Conservation (phyloP, 2,797 vertebrate genomes). For the Pipistrellus nathusii region DNA sequence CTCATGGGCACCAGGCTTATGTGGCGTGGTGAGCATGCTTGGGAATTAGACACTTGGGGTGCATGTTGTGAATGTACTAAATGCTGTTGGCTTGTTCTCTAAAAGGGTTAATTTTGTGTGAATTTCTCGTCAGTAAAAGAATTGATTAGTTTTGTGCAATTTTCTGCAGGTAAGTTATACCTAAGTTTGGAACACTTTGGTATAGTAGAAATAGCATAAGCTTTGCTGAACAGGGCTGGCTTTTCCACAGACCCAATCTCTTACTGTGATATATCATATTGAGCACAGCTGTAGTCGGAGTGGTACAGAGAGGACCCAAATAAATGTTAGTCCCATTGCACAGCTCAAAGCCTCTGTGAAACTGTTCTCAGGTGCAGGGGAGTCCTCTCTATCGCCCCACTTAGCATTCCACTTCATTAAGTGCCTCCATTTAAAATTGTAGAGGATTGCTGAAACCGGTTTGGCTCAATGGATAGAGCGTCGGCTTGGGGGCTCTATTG, state of each 20-base stretch:
- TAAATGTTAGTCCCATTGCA: neutral
- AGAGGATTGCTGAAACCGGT: too few relatives aligned
- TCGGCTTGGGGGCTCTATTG: too few relatives aligned
- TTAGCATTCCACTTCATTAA: neutral
- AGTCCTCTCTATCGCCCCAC: neutral
- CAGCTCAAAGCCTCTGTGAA: neutral
- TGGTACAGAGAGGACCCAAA: neutral
- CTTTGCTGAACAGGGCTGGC: neutral
- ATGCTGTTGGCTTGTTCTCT: neutral
- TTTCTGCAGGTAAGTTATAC: constrained; percentile 35
- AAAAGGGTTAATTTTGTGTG: neutral
- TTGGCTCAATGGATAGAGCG: too few relatives aligned
- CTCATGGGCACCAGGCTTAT: neutral
- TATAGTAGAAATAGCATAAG: neutral
- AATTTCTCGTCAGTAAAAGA: constrained; percentile 51
- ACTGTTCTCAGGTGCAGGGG: neutral
- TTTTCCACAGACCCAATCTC: constrained; percentile 16
- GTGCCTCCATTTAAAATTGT: neutral
- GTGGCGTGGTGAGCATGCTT: neutral
- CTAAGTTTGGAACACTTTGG: neutral
- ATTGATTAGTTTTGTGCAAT: constrained; percentile 21
- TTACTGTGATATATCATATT: neutral
- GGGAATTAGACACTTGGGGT: neutral
- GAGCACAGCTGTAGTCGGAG: neutral
- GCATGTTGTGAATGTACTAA: neutral